These are phyloP conservation scores for Ictalurus punctatus DNA, from an alignment of 2,113 vertebrate genomes.

Conservation along the genomic window DNA sequence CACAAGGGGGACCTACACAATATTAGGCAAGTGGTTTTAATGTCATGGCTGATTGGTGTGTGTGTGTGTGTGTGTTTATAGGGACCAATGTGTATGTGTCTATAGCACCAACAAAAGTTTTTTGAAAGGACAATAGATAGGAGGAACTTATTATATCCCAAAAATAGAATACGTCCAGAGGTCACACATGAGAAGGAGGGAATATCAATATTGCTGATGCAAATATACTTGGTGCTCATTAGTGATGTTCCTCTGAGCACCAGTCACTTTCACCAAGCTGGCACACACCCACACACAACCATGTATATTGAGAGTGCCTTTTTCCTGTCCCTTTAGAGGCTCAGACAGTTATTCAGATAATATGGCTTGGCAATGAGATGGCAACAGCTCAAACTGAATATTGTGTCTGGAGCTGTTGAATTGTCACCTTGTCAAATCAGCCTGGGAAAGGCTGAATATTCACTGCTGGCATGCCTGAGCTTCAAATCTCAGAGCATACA, in stretches of 20 bases:
- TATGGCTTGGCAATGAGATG: slow-evolving; percentile 21
- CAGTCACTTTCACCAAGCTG: background rate
- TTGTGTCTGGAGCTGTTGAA: background rate
- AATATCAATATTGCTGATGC: background rate
- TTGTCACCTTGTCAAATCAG: background rate
- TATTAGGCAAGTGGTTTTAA: too few relatives aligned
- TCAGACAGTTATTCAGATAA: background rate
- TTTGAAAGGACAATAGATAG: background rate
- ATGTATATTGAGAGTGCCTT: background rate
- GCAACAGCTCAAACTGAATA: slow-evolving; percentile 4
- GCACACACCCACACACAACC: background rate
- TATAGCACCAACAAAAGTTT: background rate
- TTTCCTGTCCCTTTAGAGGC: background rate
- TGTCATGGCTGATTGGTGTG: too few relatives aligned
- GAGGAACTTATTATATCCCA: background rate
- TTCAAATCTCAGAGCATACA: background rate
- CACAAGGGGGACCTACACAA: too few relatives aligned
- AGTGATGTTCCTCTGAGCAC: background rate
- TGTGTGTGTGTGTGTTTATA: too few relatives aligned
- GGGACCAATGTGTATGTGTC: background rate
- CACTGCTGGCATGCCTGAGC: background rate
- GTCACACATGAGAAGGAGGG: background rate
- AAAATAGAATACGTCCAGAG: background rate
- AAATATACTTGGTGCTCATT: background rate
- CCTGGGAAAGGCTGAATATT: background rate